Base-by-base conservation (phyloP, 2,797 vertebrate genomes). In the Cossypha polioptera region DNA sequence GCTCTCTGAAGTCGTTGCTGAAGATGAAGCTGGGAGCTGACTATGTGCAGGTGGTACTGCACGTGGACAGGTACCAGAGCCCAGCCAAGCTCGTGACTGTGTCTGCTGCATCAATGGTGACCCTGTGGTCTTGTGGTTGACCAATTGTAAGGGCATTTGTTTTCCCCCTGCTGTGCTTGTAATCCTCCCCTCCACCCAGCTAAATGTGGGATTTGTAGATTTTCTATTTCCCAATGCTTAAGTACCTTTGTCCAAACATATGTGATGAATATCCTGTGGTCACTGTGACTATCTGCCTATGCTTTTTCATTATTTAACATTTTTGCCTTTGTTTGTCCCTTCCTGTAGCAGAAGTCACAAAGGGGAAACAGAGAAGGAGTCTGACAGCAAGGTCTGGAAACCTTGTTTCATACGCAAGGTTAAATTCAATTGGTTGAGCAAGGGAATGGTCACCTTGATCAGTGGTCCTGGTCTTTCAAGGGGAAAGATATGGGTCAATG, bases 1-100 rank as follows among this genome's bases (percentile, higher is more conserved):
- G 40, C 81, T 96, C 59, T 48, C 80, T 94, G 31, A 85, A 86
- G 77, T 80, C 40, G 77, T 48, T 86, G 93, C 82, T 91, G 90
- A 68, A 77, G 66, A 69, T 76, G 21, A 71, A 89, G 79, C 55
- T 96, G 73, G 84, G 57, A 92, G 78, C 61, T 93, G 73, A 90
- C 90, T 91, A 35, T 85, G 75, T 94, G 89, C 83, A 90, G 91
- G 57, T 25, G 22, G 17, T 50, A 29, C 8, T 76, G 47, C 47
- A 48, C 24, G 14, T 48, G 83, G 86, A 73, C 83, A 89, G 90
- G 87, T 86, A 42, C 58, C 43, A 91, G 73, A 81, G 14, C 9
- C 33, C 78, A 71, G 42, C 22, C 17, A 51, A 66, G 43, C 35
- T 73, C n/a, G 13, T 36, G 61, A 57, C 40, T 85, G 50, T 66